These are phyloP conservation scores for Trididemnum miniatum DNA, from an alignment of 23 tunicate species.

Conservation along the genomic window DNA sequence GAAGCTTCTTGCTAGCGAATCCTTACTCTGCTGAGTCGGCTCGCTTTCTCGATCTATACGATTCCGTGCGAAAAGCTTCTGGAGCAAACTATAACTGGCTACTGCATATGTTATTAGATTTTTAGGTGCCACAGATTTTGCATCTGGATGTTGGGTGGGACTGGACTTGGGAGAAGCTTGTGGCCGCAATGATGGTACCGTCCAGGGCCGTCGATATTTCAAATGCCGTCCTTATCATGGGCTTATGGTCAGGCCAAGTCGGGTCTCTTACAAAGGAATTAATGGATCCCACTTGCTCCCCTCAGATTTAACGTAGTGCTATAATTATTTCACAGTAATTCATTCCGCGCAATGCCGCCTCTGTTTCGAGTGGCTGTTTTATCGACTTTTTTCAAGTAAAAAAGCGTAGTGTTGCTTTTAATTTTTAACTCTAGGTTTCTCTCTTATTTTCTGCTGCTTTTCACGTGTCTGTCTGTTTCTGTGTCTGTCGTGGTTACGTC, in stretches of 20 bases:
- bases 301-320: not conserved
- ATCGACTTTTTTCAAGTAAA: no score
- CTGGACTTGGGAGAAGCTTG: slow-evolving; percentile 41
- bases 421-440: no score
- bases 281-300: slow-evolving; percentile 46
- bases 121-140: slow-evolving; percentile 71
- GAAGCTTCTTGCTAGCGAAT: no score
- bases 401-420: no score
- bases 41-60: no score
- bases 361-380: no score
- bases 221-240: slow-evolving; percentile 72
- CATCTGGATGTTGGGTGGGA: slow-evolving; percentile 86
- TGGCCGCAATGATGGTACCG: slow-evolving; percentile 85
- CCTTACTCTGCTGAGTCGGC: no score
- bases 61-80: not conserved
- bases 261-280: slow-evolving; percentile 45
- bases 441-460: no score
- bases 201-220: slow-evolving; percentile 66
- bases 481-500: no score
- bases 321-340: no score
- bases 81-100: not conserved
- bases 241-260: slow-evolving; percentile 53
- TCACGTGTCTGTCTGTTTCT: no score
- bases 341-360: no score
- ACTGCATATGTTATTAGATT: slow-evolving; percentile 45